phyloP scores from a whole-genome alignment of 2,888 invertebrate genomes.

The Drosophila conformis region DNA sequence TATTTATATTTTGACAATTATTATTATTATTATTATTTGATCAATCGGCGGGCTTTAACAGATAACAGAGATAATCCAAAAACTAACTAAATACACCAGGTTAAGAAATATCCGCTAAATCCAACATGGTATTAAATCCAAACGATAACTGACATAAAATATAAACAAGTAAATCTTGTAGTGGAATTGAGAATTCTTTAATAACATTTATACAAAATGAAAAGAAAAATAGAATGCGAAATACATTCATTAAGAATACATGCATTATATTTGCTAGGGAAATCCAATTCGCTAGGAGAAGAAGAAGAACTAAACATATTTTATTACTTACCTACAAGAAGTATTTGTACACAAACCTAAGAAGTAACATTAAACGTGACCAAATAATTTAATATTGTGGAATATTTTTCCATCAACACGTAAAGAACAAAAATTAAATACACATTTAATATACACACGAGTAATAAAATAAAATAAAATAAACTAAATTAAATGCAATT shows the following conservation, averaged over 20 bases:
- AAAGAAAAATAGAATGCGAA: background rate
- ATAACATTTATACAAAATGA: constrained; percentile 47
- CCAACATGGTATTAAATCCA: constrained; percentile 35
- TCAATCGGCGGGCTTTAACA: constrained; percentile 33
- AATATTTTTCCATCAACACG: constrained; percentile 59
- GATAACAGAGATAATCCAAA: constrained; percentile 38
- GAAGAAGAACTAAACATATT: constrained; percentile 68
- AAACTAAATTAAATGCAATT: constrained; percentile 33
- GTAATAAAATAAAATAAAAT: constrained; percentile 46
- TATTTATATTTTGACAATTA: background rate
- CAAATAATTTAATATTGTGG: constrained; percentile 79
- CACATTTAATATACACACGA: constrained; percentile 67
- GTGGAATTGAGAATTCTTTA: constrained; percentile 70
- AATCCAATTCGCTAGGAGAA: constrained; percentile 43
- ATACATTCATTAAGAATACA: constrained; percentile 35
- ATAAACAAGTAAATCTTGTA: constrained; percentile 40
- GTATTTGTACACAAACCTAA: constrained; percentile 76
- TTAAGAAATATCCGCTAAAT: constrained; percentile 29
- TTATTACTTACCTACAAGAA: constrained; percentile 78
- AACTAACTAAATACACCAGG: constrained; percentile 36
- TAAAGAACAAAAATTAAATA: constrained; percentile 43
- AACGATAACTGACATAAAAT: constrained; percentile 20
- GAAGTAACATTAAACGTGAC: constrained; percentile 76
- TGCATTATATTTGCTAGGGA: constrained; percentile 42
- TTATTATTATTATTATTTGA: background rate